Base-by-base conservation (phyloP, 2,888 invertebrate species). In the Molorchus minor region DNA sequence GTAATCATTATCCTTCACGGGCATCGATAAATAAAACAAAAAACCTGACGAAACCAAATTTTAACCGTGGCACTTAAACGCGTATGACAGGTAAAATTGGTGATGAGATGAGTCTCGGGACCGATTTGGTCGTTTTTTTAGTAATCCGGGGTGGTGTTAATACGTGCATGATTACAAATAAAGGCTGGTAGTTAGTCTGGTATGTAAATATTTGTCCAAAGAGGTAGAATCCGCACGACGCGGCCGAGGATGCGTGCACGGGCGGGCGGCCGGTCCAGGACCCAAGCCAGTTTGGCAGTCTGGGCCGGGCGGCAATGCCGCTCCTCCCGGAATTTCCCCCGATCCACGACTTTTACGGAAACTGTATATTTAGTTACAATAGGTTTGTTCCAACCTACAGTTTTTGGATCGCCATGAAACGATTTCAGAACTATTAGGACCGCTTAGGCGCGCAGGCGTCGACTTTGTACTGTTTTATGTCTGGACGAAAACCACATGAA, bases 191-290 rank as follows among this genome's bases (percentile, higher is more conserved):
- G 73, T 73, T 70, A 70, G 71, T 72, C 71, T 71, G 74, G 75
- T 76, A 77, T 78, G 78, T 78, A 78, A 78, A 78, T 78, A 78
- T 78, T 78, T 77, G 71, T 70, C 70, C 68, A 70, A 62, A 72
- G 73, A 73, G 73, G 73, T 71, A 70, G 70, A 72, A 72, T 71
- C n/a, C 72, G 71, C 70, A 62, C 61, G 65, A 61, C 53, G 62
- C 72, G 71, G 69, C 61, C 61, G 65, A 61, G 51, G 62, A 58
- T 65, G 65, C 59, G 57, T 61, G 58, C 49, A 59, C 53, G 47
- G 38, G 44, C 35, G 21, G 45, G 51, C 41, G 45, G 51, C 41
- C 58, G 69, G 64, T 63, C 70, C 69, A 63, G 73, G 73, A 64
- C 72, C 75, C 68, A 74, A 63, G 75, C 75, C 72, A 75, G 77